phyloP scores from a whole-genome alignment of 1,140 invertebrate species.

The Drosophila mojavensis region DNA sequence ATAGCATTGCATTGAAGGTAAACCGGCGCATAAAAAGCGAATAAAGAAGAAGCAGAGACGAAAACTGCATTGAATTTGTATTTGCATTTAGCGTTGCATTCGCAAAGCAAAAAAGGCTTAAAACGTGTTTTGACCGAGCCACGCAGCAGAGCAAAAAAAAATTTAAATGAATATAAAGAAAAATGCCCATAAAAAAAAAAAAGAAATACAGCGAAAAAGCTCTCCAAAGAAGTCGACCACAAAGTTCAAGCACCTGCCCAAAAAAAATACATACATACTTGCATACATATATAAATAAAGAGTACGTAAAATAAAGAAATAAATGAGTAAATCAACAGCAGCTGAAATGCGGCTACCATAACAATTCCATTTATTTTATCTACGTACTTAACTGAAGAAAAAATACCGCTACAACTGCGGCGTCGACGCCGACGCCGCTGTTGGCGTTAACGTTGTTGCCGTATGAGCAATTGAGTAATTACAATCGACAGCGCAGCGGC shows the following conservation, averaged over 20 bases:
- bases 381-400: slow-evolving; percentile 59
- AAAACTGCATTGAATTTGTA: slow-evolving; percentile 67
- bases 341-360: slow-evolving; percentile 57
- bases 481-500: slow-evolving; percentile 54
- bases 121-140: slow-evolving; percentile 59
- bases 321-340: slow-evolving; percentile 44
- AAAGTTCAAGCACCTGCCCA: slow-evolving; percentile 77
- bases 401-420: slow-evolving; percentile 40
- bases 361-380: slow-evolving; percentile 77
- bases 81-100: slow-evolving; percentile 59
- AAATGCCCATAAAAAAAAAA: slow-evolving; percentile 53
- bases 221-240: slow-evolving; percentile 54
- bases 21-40: slow-evolving; percentile 70
- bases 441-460: slow-evolving; percentile 46
- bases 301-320: slow-evolving; percentile 36
- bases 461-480: slow-evolving; percentile 82
- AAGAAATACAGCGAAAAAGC: slow-evolving; percentile 15
- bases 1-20: slow-evolving; percentile 69
- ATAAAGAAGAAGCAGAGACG: slow-evolving; percentile 18
- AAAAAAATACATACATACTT: slow-evolving; percentile 47
- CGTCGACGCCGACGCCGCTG: neutral
- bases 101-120: slow-evolving; percentile 39
- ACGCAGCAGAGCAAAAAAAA: slow-evolving; percentile 17
- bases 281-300: slow-evolving; percentile 1
- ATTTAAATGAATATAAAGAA: slow-evolving; percentile 44